Evolutionary conservation across 2,888 invertebrate species (phyloP).

Genomic region (Synergus gifuensis): DNA sequence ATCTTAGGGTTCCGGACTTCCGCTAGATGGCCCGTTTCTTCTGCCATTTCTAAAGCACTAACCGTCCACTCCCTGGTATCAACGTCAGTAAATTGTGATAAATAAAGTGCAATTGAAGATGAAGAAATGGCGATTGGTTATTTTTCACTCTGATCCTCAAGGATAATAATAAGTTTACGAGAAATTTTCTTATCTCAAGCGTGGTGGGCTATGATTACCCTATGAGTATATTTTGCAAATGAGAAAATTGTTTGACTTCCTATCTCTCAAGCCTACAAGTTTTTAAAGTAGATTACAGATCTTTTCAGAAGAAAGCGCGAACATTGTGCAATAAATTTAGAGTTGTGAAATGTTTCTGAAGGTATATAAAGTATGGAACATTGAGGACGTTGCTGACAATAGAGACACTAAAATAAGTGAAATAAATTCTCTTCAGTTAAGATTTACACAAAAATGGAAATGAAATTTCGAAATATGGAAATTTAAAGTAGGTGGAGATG

Average conservation of each 20-base stretch:
- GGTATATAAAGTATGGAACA: neutral
- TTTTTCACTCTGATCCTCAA: constrained; percentile 60
- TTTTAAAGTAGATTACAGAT: no score
- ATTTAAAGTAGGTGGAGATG: no score
- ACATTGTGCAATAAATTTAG: neutral
- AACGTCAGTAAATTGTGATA: constrained; percentile 76
- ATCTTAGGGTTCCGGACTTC: no score
- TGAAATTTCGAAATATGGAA: neutral
- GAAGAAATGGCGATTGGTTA: constrained; percentile 56
- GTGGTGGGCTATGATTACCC: neutral
- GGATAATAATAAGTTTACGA: constrained; percentile 42
- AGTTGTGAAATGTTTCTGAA: neutral
- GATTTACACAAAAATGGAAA: neutral
- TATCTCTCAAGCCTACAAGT: neutral
- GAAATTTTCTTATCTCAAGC: constrained; percentile 60
- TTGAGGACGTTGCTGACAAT: neutral
- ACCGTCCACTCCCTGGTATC: no score
- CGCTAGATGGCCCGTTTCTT: no score
- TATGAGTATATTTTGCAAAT: neutral
- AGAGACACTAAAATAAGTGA: neutral
- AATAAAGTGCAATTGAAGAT: constrained; percentile 75
- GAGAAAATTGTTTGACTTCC: neutral
- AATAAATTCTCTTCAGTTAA: neutral
- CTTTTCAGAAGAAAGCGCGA: neutral
- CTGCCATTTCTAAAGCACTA: no score